Evolutionary conservation across 2,797 vertebrate species (phyloP).

Genomic region (Gambelia wislizenii): DNA sequence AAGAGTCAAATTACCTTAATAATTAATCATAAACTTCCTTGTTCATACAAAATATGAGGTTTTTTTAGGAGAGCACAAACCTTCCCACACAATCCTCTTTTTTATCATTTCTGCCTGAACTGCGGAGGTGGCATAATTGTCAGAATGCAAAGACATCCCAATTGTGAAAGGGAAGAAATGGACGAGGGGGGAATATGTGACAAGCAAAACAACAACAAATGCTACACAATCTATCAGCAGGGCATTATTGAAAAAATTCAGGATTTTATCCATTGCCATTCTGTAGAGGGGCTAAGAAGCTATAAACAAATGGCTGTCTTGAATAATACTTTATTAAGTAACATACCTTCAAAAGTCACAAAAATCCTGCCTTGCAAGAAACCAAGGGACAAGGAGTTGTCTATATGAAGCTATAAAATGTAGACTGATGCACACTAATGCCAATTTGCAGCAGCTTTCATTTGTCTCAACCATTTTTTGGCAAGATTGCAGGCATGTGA

Average conservation of each 20-base stretch:
- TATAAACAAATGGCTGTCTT: not conserved
- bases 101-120: slow-evolving; percentile 45
- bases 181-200: not conserved
- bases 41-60: slow-evolving; percentile 44
- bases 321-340: not conserved
- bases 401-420: too few species aligned
- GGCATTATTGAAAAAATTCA: slow-evolving; percentile 22
- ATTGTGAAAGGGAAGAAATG: slow-evolving; percentile 32
- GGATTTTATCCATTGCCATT: not conserved
- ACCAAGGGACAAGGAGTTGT: too few species aligned
- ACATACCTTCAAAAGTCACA: not conserved
- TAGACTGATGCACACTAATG: too few species aligned
- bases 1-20: not conserved
- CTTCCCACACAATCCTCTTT: slow-evolving; percentile 39
- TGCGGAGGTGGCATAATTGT: slow-evolving; percentile 32
- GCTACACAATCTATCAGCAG: slow-evolving; percentile 15
- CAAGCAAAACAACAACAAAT: slow-evolving; percentile 52
- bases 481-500: too few species aligned
- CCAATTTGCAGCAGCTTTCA: too few species aligned
- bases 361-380: not conserved
- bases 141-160: slow-evolving; percentile 52
- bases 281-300: slow-evolving; percentile 4
- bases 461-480: too few species aligned
- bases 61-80: slow-evolving; percentile 11
- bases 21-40: slow-evolving; percentile 37